These are phyloP conservation scores for Drosophila tripunctata DNA, from an alignment of 2,888 invertebrate genomes.

Conservation along the genomic window DNA sequence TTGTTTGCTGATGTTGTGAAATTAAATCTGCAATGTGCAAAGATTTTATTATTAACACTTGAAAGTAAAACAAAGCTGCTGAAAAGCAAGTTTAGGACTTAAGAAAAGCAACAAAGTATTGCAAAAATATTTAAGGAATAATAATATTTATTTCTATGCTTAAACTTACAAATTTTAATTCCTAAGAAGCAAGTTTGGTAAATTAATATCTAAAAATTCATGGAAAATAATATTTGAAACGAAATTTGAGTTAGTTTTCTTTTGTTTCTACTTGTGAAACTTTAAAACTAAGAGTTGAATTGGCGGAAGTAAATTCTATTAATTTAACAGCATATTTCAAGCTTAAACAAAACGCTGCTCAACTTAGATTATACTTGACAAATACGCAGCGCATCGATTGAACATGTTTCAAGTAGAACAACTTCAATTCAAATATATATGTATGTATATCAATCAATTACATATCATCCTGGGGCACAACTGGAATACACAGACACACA, in stretches of 20 bases:
- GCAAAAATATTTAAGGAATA: no score
- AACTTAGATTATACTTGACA: neutral
- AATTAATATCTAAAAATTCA: no score
- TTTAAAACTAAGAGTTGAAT: neutral
- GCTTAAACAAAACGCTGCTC: neutral
- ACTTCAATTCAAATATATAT: conserved; percentile 5
- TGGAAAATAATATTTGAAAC: no score
- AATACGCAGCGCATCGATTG: neutral
- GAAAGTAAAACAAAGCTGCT: neutral
- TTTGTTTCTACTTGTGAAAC: no score
- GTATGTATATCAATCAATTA: neutral
- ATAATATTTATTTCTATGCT: no score
- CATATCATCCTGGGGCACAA: conserved; percentile 11
- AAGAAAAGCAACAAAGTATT: no score
- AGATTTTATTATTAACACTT: neutral
- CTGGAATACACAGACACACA: conserved; percentile 1
- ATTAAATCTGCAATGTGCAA: conserved; percentile 9
- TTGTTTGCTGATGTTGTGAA: conserved; percentile 19
- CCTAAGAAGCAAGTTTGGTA: no score
- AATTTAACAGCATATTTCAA: neutral
- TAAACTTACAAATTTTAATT: no score
- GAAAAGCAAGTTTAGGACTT: no score
- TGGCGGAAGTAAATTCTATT: neutral
- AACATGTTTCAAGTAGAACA: neutral
- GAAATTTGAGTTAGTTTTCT: no score